Evolutionary conservation across 2,113 vertebrate species (phyloP).

Genomic region (Tauraco erythrolophus): DNA sequence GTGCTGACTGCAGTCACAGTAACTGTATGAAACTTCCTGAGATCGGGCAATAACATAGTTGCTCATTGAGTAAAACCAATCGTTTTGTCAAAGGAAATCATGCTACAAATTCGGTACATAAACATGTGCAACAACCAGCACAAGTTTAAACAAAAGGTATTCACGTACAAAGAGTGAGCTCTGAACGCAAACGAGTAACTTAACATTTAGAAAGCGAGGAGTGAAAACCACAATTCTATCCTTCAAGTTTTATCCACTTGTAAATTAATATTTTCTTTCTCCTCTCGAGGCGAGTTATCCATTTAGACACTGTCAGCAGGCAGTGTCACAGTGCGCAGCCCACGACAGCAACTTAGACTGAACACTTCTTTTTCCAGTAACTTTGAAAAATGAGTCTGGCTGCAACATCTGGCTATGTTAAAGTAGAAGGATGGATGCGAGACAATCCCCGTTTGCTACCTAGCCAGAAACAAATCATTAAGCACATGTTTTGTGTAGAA

Average conservation of each 20-base stretch:
- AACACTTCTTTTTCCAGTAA: background rate
- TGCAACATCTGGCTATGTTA: background rate
- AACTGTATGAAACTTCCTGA: conserved; percentile 20
- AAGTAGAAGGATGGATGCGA: background rate
- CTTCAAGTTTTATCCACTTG: background rate
- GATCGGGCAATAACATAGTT: background rate
- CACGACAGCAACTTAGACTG: rapidly evolving
- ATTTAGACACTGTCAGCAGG: background rate
- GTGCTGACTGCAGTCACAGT: background rate
- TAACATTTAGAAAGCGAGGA: background rate
- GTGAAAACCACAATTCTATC: background rate
- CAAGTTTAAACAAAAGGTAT: background rate
- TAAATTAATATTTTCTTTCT: background rate
- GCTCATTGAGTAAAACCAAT: background rate
- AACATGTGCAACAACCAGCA: background rate
- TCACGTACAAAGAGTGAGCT: background rate
- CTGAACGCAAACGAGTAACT: background rate
- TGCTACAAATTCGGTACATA: background rate
- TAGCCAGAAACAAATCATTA: background rate
- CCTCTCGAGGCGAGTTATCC: background rate
- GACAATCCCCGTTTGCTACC: background rate
- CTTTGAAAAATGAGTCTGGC: background rate
- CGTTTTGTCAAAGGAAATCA: background rate
- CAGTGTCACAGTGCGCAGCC: rapidly evolving
- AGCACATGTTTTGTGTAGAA: background rate